Conservation (phyloP, 2,113 vertebrate genomes). For the Aramus guarauna region DNA sequence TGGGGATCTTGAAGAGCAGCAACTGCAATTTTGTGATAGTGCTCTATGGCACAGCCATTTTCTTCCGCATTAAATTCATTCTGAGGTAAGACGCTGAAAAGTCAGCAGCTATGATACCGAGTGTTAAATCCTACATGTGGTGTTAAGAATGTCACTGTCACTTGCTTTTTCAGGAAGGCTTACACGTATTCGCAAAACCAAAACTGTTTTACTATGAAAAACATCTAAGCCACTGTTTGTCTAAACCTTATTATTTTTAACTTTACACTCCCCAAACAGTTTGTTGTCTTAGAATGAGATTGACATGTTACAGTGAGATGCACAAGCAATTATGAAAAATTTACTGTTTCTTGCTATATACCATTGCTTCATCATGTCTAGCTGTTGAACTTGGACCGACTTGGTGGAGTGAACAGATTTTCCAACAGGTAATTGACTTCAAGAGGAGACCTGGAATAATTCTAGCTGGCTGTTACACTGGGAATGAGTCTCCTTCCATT, state of each 20-base stretch:
- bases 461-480: constrained; percentile 32
- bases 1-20: background rate
- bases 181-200: background rate
- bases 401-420: constrained; percentile 28
- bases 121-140: background rate
- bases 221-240: background rate
- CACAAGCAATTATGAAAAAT: background rate
- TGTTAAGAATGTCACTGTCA: background rate
- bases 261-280: background rate
- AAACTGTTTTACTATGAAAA: background rate
- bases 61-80: background rate
- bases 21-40: background rate
- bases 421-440: constrained; percentile 57
- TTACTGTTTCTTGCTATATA: background rate
- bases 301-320: background rate
- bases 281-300: background rate
- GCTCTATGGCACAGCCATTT: background rate
- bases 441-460: constrained; percentile 33
- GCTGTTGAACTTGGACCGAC: constrained; percentile 28
- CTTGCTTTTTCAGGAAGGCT: background rate
- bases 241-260: background rate
- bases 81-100: background rate
- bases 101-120: background rate
- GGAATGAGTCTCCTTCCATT: constrained; percentile 28
- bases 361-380: constrained; percentile 6